These are phyloP conservation scores for Bursaphelenchus okinawaensis DNA, from an alignment of 2,888 invertebrate genomes.

Conservation along the genomic window DNA sequence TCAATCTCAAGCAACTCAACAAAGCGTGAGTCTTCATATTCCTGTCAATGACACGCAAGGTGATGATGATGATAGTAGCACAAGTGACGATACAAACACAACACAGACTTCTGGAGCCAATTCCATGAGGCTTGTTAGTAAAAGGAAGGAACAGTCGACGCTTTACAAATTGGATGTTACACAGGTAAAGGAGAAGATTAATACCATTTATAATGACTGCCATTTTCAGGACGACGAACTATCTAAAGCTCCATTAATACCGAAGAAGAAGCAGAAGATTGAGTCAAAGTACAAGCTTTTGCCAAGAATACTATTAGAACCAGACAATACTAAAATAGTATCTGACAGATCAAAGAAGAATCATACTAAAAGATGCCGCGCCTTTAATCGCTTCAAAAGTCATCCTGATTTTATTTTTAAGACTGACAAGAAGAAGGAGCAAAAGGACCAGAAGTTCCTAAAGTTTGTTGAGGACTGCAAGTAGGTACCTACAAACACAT, in stretches of 20 bases:
- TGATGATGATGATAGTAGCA: not conserved
- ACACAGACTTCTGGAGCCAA: not conserved
- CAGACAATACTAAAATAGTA: not conserved
- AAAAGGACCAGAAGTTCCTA: not conserved
- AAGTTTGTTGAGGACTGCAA: not conserved
- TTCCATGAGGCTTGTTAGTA: no score
- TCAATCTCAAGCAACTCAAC: no score
- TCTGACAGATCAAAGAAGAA: not conserved
- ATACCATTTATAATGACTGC: not conserved
- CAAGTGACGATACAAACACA: no score
- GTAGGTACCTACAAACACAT: not conserved
- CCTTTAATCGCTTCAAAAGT: not conserved
- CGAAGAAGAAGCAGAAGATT: not conserved
- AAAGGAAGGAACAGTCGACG: not conserved
- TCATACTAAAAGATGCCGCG: not conserved
- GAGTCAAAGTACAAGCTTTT: not conserved
- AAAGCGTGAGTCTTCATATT: no score
- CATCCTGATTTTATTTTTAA: not conserved
- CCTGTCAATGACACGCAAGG: no score
- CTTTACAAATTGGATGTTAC: not conserved
- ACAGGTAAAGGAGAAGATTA: not conserved
- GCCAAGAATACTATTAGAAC: not conserved
- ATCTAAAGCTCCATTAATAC: no score
- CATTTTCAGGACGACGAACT: not conserved
- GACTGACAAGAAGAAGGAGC: slow-evolving; percentile 9